Percentiles rank a stretch among this genome's conserved stretches.
Evolutionary conservation across 1,140 invertebrate genomes (phyloP).

Genomic region (Holcopasites calliopsidis): DNA sequence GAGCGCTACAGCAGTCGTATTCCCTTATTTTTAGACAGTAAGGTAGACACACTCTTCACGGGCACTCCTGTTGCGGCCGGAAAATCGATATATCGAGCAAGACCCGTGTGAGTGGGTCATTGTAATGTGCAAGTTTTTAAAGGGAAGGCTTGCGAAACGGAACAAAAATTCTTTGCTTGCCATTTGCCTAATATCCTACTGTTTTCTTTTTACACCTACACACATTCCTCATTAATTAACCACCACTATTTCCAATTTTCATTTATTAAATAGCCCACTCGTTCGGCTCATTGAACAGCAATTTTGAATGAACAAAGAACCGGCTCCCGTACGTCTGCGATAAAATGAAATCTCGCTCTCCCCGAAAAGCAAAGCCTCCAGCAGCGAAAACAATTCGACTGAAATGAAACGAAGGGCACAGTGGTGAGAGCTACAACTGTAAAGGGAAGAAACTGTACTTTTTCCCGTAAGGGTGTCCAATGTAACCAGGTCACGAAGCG

Average conservation of each 20-base stretch:
- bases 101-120: constrained; percentile 55
- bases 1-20: not conserved
- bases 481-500: constrained; percentile 5
- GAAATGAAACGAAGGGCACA: too few species aligned
- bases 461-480: too few species aligned
- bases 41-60: constrained; percentile 5
- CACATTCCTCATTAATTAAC: not conserved
- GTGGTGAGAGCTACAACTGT: too few species aligned
- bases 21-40: constrained; percentile 22
- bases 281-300: too few species aligned
- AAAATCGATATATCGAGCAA: constrained; percentile 75
- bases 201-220: not conserved
- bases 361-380: too few species aligned
- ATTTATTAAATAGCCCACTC: too few species aligned
- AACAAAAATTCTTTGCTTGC: not conserved
- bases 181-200: constrained; percentile 32
- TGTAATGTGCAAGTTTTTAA: constrained; percentile 33
- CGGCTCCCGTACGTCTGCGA: too few species aligned
- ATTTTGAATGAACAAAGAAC: too few species aligned
- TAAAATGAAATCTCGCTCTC: too few species aligned
- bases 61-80: constrained; percentile 43
- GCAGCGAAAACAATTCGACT: too few species aligned
- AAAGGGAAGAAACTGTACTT: not conserved
- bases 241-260: too few species aligned
- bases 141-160: not conserved